These are phyloP conservation scores for Sus scrofa DNA, from an alignment of 2,113 vertebrate genomes.

Conservation along the genomic window DNA sequence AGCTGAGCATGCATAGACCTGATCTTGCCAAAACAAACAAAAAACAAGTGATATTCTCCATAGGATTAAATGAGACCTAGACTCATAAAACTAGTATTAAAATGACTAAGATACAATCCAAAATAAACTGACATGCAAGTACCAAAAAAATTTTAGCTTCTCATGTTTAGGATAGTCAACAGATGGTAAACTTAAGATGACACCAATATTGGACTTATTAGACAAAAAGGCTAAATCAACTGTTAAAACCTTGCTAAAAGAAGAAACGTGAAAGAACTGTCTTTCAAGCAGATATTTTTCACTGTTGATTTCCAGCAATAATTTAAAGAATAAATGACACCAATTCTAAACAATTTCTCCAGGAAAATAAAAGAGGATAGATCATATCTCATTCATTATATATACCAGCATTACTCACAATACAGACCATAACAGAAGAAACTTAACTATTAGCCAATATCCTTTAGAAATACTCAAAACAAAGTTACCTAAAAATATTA, in stretches of 20 bases:
- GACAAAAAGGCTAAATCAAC: background rate
- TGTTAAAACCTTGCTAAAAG: background rate
- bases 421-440: background rate
- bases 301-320: background rate
- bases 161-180: background rate
- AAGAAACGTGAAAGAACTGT: background rate
- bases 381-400: background rate
- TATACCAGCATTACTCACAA: background rate
- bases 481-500: background rate
- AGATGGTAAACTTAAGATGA: background rate
- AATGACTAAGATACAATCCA: background rate
- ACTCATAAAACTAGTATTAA: background rate
- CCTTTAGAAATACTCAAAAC: background rate
- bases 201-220: background rate
- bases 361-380: background rate
- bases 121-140: background rate
- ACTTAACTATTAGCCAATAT: background rate
- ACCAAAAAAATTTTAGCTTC: background rate
- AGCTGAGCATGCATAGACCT: background rate
- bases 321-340: background rate
- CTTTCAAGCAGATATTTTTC: background rate
- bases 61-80: background rate
- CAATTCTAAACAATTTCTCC: background rate
- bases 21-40: background rate
- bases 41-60: background rate